phyloP scores from a whole-genome alignment of 2,113 vertebrate genomes.

The Pelobates fuscus region DNA sequence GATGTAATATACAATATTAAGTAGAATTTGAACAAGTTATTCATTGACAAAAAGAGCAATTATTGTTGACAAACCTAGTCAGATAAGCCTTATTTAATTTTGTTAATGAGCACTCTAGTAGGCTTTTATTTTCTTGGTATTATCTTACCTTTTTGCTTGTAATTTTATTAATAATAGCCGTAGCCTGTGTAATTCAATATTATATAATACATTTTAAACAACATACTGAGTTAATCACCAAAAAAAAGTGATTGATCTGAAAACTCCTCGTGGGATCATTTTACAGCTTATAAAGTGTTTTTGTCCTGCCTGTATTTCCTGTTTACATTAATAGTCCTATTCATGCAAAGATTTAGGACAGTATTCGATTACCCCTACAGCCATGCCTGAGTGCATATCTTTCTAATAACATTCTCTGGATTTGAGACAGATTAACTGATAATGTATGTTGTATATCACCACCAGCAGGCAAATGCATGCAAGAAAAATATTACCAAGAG shows the following conservation, averaged over 20 bases:
- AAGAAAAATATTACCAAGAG: background rate
- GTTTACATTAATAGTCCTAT: constrained; percentile 56
- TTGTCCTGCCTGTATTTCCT: constrained; percentile 59
- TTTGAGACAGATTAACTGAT: constrained; percentile 62
- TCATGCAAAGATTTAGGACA: constrained; percentile 57
- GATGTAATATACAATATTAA: too few species aligned
- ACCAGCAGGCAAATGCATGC: background rate
- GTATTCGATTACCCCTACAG: constrained; percentile 63
- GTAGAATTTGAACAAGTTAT: too few species aligned
- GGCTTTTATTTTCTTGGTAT: too few species aligned
- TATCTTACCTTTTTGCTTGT: too few species aligned
- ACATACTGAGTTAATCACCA: constrained; percentile 57
- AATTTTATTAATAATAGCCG: background rate
- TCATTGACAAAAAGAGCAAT: too few species aligned
- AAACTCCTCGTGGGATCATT: constrained; percentile 46
- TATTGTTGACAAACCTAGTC: too few species aligned
- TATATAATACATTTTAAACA: constrained; percentile 61
- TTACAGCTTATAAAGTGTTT: constrained; percentile 60
- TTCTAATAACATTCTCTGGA: constrained; percentile 61
- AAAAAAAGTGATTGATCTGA: constrained; percentile 61
- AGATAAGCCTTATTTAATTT: too few species aligned
- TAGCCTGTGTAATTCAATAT: constrained; percentile 54
- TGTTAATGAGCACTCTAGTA: too few species aligned
- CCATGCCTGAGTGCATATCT: constrained; percentile 58
- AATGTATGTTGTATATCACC: constrained; percentile 45